Conservation (phyloP, 2,888 invertebrate species). For the Dyspetes luteomarginatus region DNA sequence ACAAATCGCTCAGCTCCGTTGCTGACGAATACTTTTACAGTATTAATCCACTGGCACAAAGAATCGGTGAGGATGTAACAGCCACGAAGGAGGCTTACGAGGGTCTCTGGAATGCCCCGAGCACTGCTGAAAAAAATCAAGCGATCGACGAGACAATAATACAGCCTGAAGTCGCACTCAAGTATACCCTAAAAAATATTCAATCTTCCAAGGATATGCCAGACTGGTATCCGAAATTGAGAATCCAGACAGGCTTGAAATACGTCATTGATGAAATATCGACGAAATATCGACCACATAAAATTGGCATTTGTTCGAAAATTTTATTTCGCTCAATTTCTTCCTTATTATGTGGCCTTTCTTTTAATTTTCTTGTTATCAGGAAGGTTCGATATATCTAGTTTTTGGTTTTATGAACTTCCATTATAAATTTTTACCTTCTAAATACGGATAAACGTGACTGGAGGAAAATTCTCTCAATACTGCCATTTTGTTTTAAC, state of each 20-base stretch:
- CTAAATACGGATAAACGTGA: no score
- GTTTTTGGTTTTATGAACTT: no score
- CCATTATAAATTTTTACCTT: no score
- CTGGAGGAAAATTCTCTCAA: no score
- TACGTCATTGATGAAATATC: conserved; percentile 85
- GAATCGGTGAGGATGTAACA: conserved; percentile 90
- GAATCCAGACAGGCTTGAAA: conserved; percentile 84
- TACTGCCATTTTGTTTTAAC: no score
- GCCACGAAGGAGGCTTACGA: conserved; percentile 90
- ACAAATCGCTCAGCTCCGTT: conserved; percentile 81
- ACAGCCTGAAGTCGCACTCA: conserved; percentile 89
- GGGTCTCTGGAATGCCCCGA: conserved; percentile 90
- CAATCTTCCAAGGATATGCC: conserved; percentile 74
- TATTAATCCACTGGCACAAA: conserved; percentile 91
- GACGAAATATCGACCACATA: no score
- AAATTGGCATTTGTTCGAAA: no score
- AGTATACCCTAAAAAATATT: conserved; percentile 84
- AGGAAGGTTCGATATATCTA: no score
- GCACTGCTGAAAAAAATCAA: conserved; percentile 89
- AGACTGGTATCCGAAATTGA: conserved; percentile 84
- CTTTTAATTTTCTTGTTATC: no score
- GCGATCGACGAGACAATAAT: conserved; percentile 92
- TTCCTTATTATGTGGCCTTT: no score
- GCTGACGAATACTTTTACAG: conserved; percentile 91
- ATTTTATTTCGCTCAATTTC: no score